Conservation (phyloP, 1,140 invertebrate species). For the Drosophila nikananu region DNA sequence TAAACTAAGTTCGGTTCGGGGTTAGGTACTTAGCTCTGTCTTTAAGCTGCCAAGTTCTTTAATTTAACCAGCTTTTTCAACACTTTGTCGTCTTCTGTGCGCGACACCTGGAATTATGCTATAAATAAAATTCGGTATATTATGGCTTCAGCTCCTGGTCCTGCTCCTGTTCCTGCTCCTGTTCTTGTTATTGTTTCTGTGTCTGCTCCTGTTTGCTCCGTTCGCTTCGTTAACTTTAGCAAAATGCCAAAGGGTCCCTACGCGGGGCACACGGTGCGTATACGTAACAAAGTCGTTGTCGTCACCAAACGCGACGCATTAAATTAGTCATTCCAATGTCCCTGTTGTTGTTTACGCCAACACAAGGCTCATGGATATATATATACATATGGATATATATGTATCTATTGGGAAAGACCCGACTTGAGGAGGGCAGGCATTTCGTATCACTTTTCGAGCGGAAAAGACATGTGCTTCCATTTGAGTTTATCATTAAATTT, state of each 20-base stretch:
- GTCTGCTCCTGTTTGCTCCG: constrained; percentile 63
- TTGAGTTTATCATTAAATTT: constrained; percentile 81
- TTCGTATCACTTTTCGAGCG: constrained; percentile 38
- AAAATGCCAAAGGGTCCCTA: constrained; percentile 60
- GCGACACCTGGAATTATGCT: constrained; percentile 74
- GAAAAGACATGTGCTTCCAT: constrained; percentile 73
- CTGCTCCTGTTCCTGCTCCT: not conserved
- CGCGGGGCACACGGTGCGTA: constrained; percentile 38
- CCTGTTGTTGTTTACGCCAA: constrained; percentile 54
- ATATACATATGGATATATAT: not conserved
- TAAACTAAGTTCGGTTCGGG: constrained; percentile 28
- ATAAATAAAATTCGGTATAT: constrained; percentile 73
- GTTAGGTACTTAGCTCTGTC: not conserved
- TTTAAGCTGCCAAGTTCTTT: constrained; percentile 36
- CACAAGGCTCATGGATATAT: constrained; percentile 10
- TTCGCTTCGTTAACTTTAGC: constrained; percentile 59
- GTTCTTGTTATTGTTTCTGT: constrained; percentile 35
- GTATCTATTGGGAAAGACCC: not conserved
- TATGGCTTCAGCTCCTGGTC: constrained; percentile 29
- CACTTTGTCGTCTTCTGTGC: constrained; percentile 54
- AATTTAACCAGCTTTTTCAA: constrained; percentile 44
- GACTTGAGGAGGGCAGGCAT: constrained; percentile 5
- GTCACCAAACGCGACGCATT: constrained; percentile 40
- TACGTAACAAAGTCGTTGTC: constrained; percentile 40
- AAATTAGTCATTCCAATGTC: constrained; percentile 70